Evolutionary conservation across 2,888 invertebrate species (phyloP).

Genomic region (Corbicula japonica): DNA sequence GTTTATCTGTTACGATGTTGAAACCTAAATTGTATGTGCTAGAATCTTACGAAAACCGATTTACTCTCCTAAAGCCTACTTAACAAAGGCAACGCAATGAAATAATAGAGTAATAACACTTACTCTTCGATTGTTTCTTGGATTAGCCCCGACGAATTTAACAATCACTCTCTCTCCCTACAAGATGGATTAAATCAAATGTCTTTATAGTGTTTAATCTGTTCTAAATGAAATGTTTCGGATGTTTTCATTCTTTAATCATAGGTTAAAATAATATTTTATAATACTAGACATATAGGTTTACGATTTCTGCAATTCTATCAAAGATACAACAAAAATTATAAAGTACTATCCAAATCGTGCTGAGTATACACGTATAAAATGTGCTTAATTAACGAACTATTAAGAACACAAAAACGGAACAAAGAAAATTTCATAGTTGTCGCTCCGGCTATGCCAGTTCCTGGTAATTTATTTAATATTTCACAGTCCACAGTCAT

Average conservation of each 20-base stretch:
- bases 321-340: not conserved
- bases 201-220: not conserved
- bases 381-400: no score
- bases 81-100: no score
- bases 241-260: not conserved
- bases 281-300: not conserved
- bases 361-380: no score
- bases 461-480: no score
- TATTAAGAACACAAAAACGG: no score
- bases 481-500: no score
- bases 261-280: not conserved
- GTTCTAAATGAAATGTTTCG: no score
- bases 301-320: not conserved
- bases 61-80: constrained; percentile 3
- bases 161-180: constrained; percentile 89
- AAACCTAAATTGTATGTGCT: not conserved
- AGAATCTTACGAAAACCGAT: not conserved
- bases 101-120: no score
- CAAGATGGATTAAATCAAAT: constrained; percentile 23
- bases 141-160: constrained; percentile 90
- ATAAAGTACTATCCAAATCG: no score
- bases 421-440: no score
- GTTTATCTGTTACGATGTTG: not conserved
- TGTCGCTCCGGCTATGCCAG: no score
- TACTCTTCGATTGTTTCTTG: constrained; percentile 85